Percentiles rank a stretch among this genome's conserved stretches.
phyloP scores from a whole-genome alignment of 2,113 vertebrate species.

The Geococcyx californianus region DNA sequence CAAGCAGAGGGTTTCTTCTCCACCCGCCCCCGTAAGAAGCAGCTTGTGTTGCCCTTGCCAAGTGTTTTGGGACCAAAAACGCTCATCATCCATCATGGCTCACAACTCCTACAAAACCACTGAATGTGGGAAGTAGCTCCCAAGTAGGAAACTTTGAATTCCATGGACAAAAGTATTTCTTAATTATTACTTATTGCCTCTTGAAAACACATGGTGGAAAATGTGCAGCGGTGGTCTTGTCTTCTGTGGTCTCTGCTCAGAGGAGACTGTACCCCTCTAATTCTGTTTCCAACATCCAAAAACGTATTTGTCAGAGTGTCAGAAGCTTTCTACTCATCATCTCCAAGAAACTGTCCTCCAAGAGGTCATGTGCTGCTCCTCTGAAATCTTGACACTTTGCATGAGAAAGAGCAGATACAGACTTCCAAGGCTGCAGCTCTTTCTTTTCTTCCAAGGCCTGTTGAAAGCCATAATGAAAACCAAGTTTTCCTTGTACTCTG shows the following conservation, averaged over 20 bases:
- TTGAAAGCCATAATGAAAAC: constrained; percentile 41
- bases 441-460: not conserved
- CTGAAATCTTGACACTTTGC: not conserved
- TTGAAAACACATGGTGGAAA: constrained; percentile 54
- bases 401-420: constrained; percentile 34
- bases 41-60: not conserved
- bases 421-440: not conserved
- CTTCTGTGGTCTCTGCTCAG: not conserved
- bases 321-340: constrained; percentile 26
- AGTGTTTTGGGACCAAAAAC: not conserved
- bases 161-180: not conserved
- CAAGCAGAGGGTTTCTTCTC: not conserved
- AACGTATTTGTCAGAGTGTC: not conserved
- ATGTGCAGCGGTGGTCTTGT: not conserved
- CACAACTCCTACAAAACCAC: not conserved
- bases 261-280: not conserved
- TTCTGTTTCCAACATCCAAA: not conserved
- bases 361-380: not conserved
- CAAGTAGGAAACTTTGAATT: constrained; percentile 21
- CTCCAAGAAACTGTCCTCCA: not conserved
- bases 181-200: constrained; percentile 30
- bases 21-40: not conserved
- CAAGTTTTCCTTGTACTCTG: not conserved
- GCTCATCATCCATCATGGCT: not conserved
- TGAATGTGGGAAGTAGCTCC: constrained; percentile 19